Evolutionary conservation across 2,888 invertebrate genomes (phyloP), one percentile per base, ranked within the genome.

Genomic region (Napeogenes sylphis): DNA sequence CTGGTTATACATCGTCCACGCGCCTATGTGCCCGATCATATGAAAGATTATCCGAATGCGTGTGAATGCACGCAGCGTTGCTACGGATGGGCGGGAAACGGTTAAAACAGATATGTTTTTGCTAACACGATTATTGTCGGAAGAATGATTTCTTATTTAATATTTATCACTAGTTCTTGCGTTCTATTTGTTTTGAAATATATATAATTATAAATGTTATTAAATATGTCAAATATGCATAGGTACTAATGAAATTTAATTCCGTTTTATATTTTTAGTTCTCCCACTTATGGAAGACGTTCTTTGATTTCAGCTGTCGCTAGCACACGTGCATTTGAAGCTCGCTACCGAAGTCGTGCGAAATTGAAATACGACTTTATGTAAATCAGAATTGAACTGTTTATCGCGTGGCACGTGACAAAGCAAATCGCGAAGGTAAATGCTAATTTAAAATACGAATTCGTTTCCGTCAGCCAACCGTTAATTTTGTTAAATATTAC

Each of bases 41-140:
- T 83, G 87, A 78, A 82, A 87, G 89, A 90, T 90, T 90, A 89
- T 84, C 80, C 73, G 81, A 85, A 87, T 86, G 87, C 89, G 87
- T 88, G 87, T 86, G 88, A 87, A 87, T 86, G 86, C 87, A 85
- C 83, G 84, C 81, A 82, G 79, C 78, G 78, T 77, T 74, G 78
- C 79, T 80, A 80, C 82, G 82, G 83, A 83, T 86, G 84, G 84
- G 86, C 85, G 87, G 85, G 81, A 86, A 87, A 82, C 76, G 80
- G 76, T 78, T 76, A 42, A 77, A 74, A 81, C 77, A 80, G 80
- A 77, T 78, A 73, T 73, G 67, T 76, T 75, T 78, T 71, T 73
- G 76, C 78, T 76, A 75, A 74, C 77, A 75, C 71, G 77, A 80
- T 82, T 76, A 68, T 67, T 71, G 80, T 81, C 77, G 55, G 69